These are phyloP conservation scores for Gouania willdenowi DNA, from an alignment of 2,797 vertebrate species.

Conservation along the genomic window DNA sequence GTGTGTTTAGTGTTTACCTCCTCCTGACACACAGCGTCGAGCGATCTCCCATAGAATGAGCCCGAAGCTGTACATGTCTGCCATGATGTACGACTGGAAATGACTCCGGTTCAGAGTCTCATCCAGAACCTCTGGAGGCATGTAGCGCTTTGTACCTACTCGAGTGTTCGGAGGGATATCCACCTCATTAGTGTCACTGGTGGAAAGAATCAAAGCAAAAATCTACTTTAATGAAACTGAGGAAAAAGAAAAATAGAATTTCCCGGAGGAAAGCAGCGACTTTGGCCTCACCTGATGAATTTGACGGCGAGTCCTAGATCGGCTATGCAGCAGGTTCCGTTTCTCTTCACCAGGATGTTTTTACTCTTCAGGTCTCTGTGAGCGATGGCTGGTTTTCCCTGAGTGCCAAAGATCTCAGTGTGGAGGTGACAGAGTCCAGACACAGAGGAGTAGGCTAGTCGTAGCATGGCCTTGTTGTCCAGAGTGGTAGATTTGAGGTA, in stretches of 20 bases:
- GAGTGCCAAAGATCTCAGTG: slow-evolving; percentile 95
- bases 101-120: slow-evolving; percentile 92
- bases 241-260: no score
- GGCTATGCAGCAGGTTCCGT: slow-evolving; percentile 93
- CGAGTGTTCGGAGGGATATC: slow-evolving; percentile 94
- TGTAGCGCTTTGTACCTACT: slow-evolving; percentile 95
- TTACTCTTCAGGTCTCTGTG: slow-evolving; percentile 97
- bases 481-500: slow-evolving; percentile 93
- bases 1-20: slow-evolving; percentile 76
- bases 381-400: slow-evolving; percentile 95
- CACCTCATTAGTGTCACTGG: slow-evolving; percentile 93
- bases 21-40: slow-evolving; percentile 92
- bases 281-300: slow-evolving; percentile 84
- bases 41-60: slow-evolving; percentile 97
- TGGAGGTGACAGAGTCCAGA: slow-evolving; percentile 95
- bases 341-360: slow-evolving; percentile 96
- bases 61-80: slow-evolving; percentile 97
- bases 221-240: neutral
- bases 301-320: slow-evolving; percentile 95
- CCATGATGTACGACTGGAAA: slow-evolving; percentile 98
- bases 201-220: neutral
- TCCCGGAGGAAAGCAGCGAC: no score
- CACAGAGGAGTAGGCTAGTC: slow-evolving; percentile 88
- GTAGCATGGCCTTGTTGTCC: slow-evolving; percentile 88
- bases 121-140: slow-evolving; percentile 95